These are phyloP conservation scores for Otocyon megalotis DNA, from an alignment of 2,113 vertebrate genomes.

Conservation along the genomic window DNA sequence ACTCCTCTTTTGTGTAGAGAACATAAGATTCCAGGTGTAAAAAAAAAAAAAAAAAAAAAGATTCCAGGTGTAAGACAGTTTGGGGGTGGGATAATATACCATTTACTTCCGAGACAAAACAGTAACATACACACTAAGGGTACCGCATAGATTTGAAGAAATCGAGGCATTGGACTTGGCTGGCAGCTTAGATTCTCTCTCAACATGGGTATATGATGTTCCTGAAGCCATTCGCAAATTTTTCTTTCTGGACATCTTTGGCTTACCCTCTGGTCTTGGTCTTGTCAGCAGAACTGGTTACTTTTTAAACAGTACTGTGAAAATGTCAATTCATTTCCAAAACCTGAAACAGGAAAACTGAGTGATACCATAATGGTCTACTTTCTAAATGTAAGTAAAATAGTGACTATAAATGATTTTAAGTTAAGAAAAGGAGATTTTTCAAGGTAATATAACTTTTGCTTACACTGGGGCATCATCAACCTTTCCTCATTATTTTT, in stretches of 20 bases:
- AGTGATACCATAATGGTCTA: neutral
- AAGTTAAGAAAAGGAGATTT: slow-evolving; percentile 27
- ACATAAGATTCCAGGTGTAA: neutral
- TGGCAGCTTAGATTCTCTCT: slow-evolving; percentile 6
- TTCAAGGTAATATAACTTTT: neutral
- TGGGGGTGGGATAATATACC: neutral
- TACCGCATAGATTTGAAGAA: neutral
- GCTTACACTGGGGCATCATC: neutral
- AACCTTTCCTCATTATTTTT: neutral
- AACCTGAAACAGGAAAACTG: slow-evolving; percentile 43
- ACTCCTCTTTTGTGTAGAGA: neutral
- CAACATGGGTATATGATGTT: neutral
- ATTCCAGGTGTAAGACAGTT: neutral
- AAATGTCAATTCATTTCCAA: slow-evolving; percentile 46
- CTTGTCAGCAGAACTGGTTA: slow-evolving; percentile 18
- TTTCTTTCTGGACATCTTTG: neutral
- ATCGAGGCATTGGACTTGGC: neutral
- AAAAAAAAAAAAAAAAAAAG: no score
- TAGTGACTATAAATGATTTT: neutral
- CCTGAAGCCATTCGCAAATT: neutral
- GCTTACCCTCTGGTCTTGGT: neutral
- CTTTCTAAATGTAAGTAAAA: slow-evolving; percentile 7
- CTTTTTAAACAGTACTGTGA: slow-evolving; percentile 12
- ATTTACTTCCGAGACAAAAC: neutral
- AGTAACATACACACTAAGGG: neutral